These are phyloP conservation scores for Rhogogaster chlorosoma DNA, from an alignment of 2,888 invertebrate species.

Conservation along the genomic window DNA sequence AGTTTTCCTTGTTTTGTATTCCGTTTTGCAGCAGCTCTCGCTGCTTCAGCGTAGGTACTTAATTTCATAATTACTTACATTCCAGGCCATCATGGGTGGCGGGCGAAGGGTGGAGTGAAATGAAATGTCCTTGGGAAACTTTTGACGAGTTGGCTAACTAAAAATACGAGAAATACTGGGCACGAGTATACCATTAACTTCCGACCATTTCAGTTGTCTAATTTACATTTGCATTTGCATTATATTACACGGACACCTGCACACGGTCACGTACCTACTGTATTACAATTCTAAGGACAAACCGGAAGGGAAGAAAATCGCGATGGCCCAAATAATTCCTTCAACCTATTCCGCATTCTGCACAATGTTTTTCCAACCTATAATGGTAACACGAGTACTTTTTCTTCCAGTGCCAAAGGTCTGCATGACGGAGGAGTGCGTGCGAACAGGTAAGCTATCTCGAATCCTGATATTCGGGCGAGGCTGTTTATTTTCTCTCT, in stretches of 20 bases:
- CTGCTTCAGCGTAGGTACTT: constrained; percentile 6
- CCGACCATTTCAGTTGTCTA: background rate
- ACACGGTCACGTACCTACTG: background rate
- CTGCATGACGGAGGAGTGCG: constrained; percentile 84
- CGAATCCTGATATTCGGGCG: background rate
- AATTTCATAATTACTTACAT: constrained; percentile 28
- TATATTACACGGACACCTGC: background rate
- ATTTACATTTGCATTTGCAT: background rate
- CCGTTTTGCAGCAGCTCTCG: background rate
- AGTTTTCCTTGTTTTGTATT: constrained; percentile 9
- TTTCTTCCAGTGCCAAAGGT: constrained; percentile 72
- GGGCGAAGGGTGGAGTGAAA: constrained; percentile 15
- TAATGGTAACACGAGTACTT: constrained; percentile 56
- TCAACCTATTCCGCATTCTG: background rate
- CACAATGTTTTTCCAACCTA: constrained; percentile 53
- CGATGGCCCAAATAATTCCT: background rate
- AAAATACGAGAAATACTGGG: background rate
- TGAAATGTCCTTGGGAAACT: constrained; percentile 6
- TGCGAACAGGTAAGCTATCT: constrained; percentile 81
- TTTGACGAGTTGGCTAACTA: constrained; percentile 15
- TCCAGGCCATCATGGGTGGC: background rate
- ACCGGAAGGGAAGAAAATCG: background rate
- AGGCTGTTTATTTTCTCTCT: constrained; percentile 21
- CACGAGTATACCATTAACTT: constrained; percentile 26
- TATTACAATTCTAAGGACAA: background rate